Conservation (phyloP, 2,888 invertebrate species). For the Diplazon laetatorius region DNA sequence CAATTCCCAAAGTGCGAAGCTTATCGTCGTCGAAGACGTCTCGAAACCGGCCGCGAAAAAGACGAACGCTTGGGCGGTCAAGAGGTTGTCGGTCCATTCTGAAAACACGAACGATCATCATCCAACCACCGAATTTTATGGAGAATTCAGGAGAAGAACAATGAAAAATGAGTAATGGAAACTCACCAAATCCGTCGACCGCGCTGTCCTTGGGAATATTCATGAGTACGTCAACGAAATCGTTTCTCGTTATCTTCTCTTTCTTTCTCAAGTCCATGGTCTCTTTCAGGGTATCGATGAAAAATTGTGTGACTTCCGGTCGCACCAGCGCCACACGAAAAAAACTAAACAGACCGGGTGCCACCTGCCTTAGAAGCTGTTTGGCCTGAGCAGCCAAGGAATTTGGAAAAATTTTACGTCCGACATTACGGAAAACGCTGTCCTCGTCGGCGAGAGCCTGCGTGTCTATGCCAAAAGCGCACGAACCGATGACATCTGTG, state of each 20-base stretch:
- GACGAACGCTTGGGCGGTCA: slow-evolving; percentile 81
- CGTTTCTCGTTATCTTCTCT: slow-evolving; percentile 74
- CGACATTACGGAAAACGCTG: slow-evolving; percentile 73
- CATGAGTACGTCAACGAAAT: slow-evolving; percentile 79
- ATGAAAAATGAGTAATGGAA: background rate
- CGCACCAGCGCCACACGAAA: slow-evolving; percentile 69
- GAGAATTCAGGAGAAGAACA: no score
- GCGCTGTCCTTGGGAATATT: slow-evolving; percentile 74
- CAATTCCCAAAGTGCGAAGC: slow-evolving; percentile 80
- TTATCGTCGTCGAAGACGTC: slow-evolving; percentile 81
- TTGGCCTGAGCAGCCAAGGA: no score
- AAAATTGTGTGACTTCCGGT: slow-evolving; percentile 73
- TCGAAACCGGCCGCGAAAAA: slow-evolving; percentile 83
- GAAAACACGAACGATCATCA: slow-evolving; percentile 24
- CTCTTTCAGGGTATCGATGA: slow-evolving; percentile 72
- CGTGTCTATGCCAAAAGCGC: slow-evolving; percentile 69
- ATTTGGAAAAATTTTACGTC: slow-evolving; percentile 63
- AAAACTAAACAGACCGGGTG: slow-evolving; percentile 69
- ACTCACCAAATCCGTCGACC: slow-evolving; percentile 65
- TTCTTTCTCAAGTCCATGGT: slow-evolving; percentile 67
- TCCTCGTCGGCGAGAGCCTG: slow-evolving; percentile 67
- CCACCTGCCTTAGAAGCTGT: slow-evolving; percentile 63
- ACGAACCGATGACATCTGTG: slow-evolving; percentile 74
- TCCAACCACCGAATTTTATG: background rate
- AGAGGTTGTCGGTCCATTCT: slow-evolving; percentile 76